A percentile compares a stretch with the other conserved stretches of the same genome.
phyloP scores from a whole-genome alignment of 2,797 vertebrate species.

The Pseudotriccus pelzelni region DNA sequence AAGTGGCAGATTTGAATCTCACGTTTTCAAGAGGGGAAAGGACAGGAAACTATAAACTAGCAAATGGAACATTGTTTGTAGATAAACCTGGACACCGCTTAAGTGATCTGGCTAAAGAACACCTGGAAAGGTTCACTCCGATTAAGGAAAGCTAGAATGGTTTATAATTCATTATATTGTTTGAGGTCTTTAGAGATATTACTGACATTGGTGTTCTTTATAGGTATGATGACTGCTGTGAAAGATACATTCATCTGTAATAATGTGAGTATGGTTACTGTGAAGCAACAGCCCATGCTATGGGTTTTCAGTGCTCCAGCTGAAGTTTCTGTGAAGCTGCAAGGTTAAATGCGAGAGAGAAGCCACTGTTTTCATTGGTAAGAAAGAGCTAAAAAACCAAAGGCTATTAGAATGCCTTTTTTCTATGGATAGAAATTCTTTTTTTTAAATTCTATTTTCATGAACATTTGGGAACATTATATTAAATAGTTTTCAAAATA shows the following conservation, averaged over 20 bases:
- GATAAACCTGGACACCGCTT: conserved; percentile 22
- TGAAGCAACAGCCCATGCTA: background rate
- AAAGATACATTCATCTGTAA: background rate
- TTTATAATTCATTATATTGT: conserved; percentile 1
- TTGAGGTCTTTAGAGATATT: background rate
- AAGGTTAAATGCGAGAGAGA: background rate
- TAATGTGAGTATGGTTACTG: background rate
- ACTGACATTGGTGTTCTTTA: background rate
- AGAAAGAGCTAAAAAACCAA: background rate
- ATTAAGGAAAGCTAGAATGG: background rate
- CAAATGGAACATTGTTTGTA: conserved; percentile 31
- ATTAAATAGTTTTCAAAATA: background rate
- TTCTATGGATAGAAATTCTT: background rate
- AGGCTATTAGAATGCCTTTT: background rate
- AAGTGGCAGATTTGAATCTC: background rate
- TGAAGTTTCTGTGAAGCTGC: background rate
- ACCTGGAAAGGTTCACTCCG: conserved; percentile 31
- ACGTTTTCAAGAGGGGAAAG: conserved; percentile 5
- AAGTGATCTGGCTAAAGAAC: conserved; percentile 30
- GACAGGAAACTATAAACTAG: conserved; percentile 43
- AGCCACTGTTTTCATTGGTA: background rate
- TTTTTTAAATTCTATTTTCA: background rate
- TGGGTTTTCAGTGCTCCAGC: background rate
- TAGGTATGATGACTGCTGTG: background rate
- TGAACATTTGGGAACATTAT: background rate